A percentile compares a stretch with the other conserved stretches of the same genome.
Conservation (phyloP, 2,797 vertebrate genomes). For the Hemitrygon akajei region DNA sequence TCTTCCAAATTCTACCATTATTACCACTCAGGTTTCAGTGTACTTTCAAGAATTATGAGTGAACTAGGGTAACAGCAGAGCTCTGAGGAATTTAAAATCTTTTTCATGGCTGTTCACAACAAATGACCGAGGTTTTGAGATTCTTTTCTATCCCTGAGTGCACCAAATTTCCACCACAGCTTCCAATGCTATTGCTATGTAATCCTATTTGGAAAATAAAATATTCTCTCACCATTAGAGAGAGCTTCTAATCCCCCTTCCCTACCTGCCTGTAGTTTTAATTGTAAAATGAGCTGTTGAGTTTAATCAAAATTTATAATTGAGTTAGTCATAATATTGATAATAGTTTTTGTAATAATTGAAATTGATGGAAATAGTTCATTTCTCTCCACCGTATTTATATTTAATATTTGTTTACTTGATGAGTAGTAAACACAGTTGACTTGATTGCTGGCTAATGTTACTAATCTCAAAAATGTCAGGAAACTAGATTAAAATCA, state of each 20-base stretch:
- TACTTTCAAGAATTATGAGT: background rate
- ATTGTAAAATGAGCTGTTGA: background rate
- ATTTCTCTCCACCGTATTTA: background rate
- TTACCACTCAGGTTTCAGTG: slow-evolving; percentile 41
- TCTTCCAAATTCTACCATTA: slow-evolving; percentile 46
- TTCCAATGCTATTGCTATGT: background rate
- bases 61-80: slow-evolving; percentile 45
- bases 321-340: background rate
- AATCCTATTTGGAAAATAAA: slow-evolving; percentile 16
- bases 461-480: background rate
- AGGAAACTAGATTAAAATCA: background rate
- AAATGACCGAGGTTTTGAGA: slow-evolving; percentile 10
- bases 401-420: background rate
- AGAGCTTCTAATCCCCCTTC: background rate
- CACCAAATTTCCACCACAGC: slow-evolving; percentile 19
- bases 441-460: too few relatives aligned
- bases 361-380: background rate
- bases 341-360: background rate
- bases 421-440: background rate
- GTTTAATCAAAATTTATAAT: background rate
- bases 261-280: background rate
- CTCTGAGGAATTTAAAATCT: slow-evolving; percentile 50
- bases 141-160: slow-evolving; percentile 24
- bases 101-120: background rate
- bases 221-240: background rate